phyloP scores from a whole-genome alignment of 2,113 vertebrate genomes.

The Eulacestoma nigropectus region DNA sequence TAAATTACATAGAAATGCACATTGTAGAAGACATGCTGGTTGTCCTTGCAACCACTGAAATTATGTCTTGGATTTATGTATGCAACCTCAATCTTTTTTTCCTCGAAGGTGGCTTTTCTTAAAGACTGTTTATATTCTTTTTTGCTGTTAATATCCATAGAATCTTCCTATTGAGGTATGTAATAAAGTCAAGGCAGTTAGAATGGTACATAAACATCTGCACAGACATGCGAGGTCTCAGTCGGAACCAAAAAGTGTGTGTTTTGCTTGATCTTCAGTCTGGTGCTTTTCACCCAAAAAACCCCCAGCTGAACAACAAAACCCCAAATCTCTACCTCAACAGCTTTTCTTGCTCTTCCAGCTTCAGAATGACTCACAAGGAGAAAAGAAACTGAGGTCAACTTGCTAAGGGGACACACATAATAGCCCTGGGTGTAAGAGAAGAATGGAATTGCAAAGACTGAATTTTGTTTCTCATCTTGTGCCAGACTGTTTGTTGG shows the following conservation, averaged over 20 bases:
- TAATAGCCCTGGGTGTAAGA: neutral
- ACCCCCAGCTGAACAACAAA: neutral
- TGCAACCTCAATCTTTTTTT: neutral
- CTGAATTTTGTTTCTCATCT: neutral
- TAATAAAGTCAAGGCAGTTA: neutral
- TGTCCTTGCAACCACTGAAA: neutral
- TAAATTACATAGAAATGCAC: neutral
- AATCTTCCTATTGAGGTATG: neutral
- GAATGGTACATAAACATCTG: neutral
- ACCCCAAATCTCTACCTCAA: neutral
- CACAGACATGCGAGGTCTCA: neutral
- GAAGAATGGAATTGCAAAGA: neutral
- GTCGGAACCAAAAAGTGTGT: neutral
- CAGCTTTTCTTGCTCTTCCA: neutral
- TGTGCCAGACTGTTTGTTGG: neutral
- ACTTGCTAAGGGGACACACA: neutral
- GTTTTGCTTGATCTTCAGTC: neutral
- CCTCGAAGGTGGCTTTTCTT: neutral
- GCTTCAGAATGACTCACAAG: neutral
- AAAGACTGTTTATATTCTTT: neutral
- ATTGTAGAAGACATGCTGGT: neutral
- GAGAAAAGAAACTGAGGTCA: neutral
- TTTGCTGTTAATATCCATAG: neutral
- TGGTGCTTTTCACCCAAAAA: neutral
- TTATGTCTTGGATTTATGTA: neutral